Evolutionary conservation across 1,140 invertebrate genomes (phyloP).

Genomic region (Mactra quadrangularis): DNA sequence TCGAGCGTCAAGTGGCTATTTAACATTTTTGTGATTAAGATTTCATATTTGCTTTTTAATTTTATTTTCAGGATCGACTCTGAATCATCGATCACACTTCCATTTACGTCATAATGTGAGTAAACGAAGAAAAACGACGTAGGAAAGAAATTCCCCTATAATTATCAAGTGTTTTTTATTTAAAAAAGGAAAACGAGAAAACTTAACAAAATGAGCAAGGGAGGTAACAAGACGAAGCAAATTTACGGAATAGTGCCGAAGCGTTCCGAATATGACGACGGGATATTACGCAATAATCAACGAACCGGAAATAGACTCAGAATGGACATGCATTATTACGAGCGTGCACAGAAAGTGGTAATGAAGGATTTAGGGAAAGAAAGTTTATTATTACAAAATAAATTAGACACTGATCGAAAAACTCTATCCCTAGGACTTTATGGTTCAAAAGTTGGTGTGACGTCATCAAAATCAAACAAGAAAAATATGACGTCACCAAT

Average conservation of each 20-base stretch:
- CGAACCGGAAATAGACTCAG: slow-evolving; percentile 60
- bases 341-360: slow-evolving; percentile 54
- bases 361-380: slow-evolving; percentile 61
- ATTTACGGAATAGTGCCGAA: slow-evolving; percentile 8
- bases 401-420: slow-evolving; percentile 38
- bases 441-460: slow-evolving; percentile 22
- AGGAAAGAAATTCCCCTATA: no score
- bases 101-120: no score
- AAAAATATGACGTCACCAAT: slow-evolving; percentile 29
- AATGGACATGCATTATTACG: slow-evolving; percentile 54
- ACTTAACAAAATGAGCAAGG: no score
- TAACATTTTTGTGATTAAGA: no score
- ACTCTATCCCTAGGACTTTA: slow-evolving; percentile 43
- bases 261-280: slow-evolving; percentile 67
- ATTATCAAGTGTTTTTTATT: no score
- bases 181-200: no score
- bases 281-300: slow-evolving; percentile 60
- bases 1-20: no score
- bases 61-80: no score
- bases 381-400: slow-evolving; percentile 40
- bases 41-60: no score
- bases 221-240: slow-evolving; percentile 5
- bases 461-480: slow-evolving; percentile 3
- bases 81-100: no score
- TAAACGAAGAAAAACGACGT: no score